Evolutionary conservation across 2,113 vertebrate species (phyloP).

Genomic region (Mobula hypostoma): DNA sequence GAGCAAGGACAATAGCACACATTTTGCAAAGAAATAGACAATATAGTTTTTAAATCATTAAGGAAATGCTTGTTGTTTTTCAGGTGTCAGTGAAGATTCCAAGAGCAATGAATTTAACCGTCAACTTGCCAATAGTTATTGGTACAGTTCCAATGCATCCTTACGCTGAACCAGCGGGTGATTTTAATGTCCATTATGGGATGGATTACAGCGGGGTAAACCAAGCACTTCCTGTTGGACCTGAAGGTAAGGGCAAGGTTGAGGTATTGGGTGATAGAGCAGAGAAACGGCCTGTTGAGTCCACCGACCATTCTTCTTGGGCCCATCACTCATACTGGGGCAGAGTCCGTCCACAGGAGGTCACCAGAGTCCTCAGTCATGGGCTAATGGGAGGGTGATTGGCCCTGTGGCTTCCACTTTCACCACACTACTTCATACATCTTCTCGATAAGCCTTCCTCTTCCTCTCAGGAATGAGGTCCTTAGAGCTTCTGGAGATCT

Average conservation of each 20-base stretch:
- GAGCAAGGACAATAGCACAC: neutral
- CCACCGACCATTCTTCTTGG: too few relatives aligned
- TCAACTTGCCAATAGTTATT: constrained; percentile 91
- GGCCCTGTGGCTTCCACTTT: too few relatives aligned
- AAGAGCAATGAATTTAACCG: constrained; percentile 88
- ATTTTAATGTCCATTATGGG: constrained; percentile 94
- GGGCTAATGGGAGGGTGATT: too few relatives aligned
- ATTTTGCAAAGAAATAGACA: constrained; percentile 44
- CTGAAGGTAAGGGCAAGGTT: constrained; percentile 72
- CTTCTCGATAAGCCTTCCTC: too few relatives aligned
- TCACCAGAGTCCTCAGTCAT: too few relatives aligned
- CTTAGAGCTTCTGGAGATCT: too few relatives aligned
- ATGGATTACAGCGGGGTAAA: constrained; percentile 87
- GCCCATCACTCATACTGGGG: too few relatives aligned
- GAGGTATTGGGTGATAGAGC: too few relatives aligned
- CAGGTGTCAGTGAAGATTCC: constrained; percentile 97
- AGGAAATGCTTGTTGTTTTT: neutral
- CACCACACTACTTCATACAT: too few relatives aligned
- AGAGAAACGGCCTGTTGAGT: too few relatives aligned
- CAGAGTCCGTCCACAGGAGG: too few relatives aligned
- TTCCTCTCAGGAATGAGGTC: too few relatives aligned
- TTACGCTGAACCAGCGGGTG: constrained; percentile 87
- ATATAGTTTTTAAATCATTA: constrained; percentile 36
- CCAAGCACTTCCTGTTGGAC: constrained; percentile 82
- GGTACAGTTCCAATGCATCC: constrained; percentile 94